Base-by-base conservation (phyloP, 2,888 invertebrate genomes). In the Drosophila merina region DNA sequence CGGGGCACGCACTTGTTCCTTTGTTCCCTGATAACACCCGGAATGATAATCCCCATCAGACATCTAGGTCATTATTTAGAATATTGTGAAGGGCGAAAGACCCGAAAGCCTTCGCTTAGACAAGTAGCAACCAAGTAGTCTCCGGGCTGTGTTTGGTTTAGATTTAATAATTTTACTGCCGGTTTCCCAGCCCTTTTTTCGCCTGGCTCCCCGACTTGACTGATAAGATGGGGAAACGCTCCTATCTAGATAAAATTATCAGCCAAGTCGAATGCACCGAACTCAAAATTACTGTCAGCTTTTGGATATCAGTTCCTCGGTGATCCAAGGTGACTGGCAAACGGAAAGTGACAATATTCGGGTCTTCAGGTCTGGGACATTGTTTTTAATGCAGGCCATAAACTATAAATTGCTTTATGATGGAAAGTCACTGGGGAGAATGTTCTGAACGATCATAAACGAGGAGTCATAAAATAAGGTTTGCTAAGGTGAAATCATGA, bases 111-210 rank as follows among this genome's bases (percentile, higher is more conserved):
- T 30, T 12, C 28, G 52, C 50, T 30, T 60, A 76, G 49, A 59
- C 74, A 47, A 55, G 72, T 58, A 66, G 72, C 54, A 38, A 57
- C 60, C 55, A 40, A 33, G 55, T 12, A 10, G 33, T 74, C 58
- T 57, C n/a, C 33, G 7, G 57, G 57, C 74, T 72, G 79, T 85
- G 78, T 85, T 78, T 70, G 44, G 44, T 63, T 5, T 49, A 74
- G 55, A 71, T 44, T 75, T 54, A 30, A 42, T 40, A 28, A 7
- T 14, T 14, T 25, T 47, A 30, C 33, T 10, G 51, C 9, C 38
- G n/a, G n/a, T 14, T 31, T 26, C 10, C 26, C 10, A 33, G 38
- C 64, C 64, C 55, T 56, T 25, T 20, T 49, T 30, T 14, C n/a
- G 30, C 25, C 0, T 12, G n/a, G 25, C 69, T 44, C 76, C 82